These are phyloP conservation scores for Dicyrtoma fusca DNA, from an alignment of 2,888 invertebrate species.

Conservation along the genomic window DNA sequence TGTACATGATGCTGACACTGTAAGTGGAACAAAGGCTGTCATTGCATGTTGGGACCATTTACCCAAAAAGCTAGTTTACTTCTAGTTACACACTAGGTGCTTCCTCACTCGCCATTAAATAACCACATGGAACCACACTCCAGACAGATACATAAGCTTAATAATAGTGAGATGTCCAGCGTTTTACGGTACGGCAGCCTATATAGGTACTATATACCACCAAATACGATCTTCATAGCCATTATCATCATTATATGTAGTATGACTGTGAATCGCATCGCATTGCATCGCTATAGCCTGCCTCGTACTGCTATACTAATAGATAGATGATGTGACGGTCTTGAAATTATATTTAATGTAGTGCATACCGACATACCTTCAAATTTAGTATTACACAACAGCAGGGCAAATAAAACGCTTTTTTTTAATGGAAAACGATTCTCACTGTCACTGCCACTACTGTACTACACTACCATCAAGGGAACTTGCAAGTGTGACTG, in stretches of 20 bases:
- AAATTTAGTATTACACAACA: not conserved
- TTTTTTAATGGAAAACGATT: not conserved
- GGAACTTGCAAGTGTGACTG: too few species aligned
- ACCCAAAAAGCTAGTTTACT: not conserved
- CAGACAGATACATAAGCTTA: conserved; percentile 4
- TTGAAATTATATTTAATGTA: too few species aligned
- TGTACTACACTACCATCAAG: too few species aligned
- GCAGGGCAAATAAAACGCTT: not conserved
- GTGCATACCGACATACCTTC: not conserved
- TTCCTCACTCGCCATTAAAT: conserved; percentile 20
- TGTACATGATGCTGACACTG: too few species aligned
- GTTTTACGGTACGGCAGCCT: conserved; percentile 8
- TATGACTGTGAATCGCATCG: not conserved
- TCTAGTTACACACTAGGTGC: conserved; percentile 12
- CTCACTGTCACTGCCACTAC: not conserved
- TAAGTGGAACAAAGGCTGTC: too few species aligned
- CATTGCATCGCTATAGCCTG: not conserved
- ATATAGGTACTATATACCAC: not conserved
- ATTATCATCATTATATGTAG: not conserved
- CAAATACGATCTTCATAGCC: too few species aligned
- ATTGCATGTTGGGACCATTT: conserved; percentile 9
- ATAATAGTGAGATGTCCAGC: conserved; percentile 11
- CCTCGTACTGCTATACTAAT: not conserved
- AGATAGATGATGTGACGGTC: not conserved
- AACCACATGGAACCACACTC: conserved; percentile 16